These are phyloP conservation scores for Craseonycteris thonglongyai DNA, from an alignment of 2,113 vertebrate genomes.

Conservation along the genomic window DNA sequence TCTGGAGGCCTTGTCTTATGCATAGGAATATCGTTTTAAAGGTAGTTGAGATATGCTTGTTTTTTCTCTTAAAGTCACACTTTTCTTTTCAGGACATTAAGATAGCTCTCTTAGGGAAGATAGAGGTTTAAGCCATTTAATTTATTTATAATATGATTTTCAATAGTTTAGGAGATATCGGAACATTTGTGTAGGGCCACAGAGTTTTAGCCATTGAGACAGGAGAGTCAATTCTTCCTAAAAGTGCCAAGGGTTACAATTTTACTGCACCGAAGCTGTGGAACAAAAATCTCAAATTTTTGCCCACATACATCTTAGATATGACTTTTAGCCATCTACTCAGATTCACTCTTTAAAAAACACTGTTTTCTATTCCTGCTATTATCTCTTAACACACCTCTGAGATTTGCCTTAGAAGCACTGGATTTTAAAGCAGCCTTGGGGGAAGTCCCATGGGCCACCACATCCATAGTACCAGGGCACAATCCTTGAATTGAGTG, in stretches of 20 bases:
- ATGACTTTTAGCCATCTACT: background rate
- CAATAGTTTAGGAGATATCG: background rate
- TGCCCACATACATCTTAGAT: background rate
- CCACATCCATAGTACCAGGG: too few species aligned
- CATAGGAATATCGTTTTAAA: background rate
- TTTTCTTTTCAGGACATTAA: constrained; percentile 6
- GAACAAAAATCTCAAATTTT: background rate
- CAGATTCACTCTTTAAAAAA: background rate
- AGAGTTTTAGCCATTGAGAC: background rate
- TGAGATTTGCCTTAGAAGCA: background rate
- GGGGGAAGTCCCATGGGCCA: background rate
- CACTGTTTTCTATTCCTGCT: background rate
- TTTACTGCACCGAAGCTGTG: background rate
- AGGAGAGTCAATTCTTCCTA: background rate
- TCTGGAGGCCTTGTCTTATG: background rate
- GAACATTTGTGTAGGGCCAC: background rate
- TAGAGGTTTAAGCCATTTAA: background rate
- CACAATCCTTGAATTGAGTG: too few species aligned
- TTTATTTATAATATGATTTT: background rate
- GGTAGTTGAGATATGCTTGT: background rate
- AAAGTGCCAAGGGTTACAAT: background rate
- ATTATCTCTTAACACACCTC: background rate
- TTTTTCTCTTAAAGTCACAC: background rate
- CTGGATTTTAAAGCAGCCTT: background rate
- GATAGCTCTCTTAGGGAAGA: background rate